phyloP scores from a whole-genome alignment of 2,888 invertebrate species.

The Griposia aprilina region DNA sequence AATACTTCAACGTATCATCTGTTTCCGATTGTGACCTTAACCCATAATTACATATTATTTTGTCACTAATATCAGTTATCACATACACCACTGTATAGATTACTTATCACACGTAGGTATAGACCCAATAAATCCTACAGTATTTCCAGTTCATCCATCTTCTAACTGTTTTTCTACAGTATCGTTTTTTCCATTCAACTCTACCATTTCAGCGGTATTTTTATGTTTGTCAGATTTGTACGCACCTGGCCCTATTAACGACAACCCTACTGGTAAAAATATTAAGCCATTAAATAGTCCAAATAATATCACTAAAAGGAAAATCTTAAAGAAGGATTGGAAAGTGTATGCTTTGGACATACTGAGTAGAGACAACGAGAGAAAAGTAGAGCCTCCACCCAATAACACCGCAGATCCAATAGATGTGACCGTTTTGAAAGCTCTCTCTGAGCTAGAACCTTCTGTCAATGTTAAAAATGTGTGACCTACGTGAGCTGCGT shows the following conservation, averaged over 20 bases:
- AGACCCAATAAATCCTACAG: constrained; percentile 25
- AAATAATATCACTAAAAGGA: constrained; percentile 93
- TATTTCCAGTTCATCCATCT: constrained; percentile 57
- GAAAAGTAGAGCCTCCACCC: constrained; percentile 94
- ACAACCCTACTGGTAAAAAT: constrained; percentile 94
- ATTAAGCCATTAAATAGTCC: constrained; percentile 95
- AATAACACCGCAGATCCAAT: constrained; percentile 95
- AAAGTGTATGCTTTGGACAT: constrained; percentile 94
- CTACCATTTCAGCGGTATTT: constrained; percentile 77
- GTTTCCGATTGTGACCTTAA: constrained; percentile 19
- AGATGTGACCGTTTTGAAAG: constrained; percentile 92
- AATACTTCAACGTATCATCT: constrained; percentile 48
- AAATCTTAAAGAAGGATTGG: constrained; percentile 94
- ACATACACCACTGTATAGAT: constrained; percentile 27
- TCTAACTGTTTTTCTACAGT: constrained; percentile 68
- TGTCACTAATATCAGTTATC: constrained; percentile 39
- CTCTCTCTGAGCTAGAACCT: constrained; percentile 90
- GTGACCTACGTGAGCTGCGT: constrained; percentile 95
- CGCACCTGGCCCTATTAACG: constrained; percentile 92
- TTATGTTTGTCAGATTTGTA: constrained; percentile 76
- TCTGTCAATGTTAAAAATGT: constrained; percentile 93
- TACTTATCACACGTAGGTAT: constrained; percentile 39
- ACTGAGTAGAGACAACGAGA: constrained; percentile 93
- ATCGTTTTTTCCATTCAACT: constrained; percentile 81
- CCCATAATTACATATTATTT: constrained; percentile 14